Base-by-base conservation (phyloP, 2,113 vertebrate species). In the Sceloporus undulatus region DNA sequence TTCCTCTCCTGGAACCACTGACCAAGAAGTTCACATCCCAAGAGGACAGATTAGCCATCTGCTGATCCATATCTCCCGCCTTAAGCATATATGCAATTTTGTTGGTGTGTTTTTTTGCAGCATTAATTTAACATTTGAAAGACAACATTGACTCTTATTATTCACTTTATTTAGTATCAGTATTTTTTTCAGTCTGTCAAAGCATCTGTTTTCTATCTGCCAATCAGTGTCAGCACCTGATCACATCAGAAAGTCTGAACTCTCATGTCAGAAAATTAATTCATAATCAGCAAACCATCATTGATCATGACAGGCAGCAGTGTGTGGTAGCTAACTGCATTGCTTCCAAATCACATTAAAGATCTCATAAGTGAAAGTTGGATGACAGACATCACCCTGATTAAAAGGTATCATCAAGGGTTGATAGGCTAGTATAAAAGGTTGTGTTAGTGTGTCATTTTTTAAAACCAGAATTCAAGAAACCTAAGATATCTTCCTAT, bases 211-310 rank as follows among this genome's bases (percentile, higher is more conserved):
- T 93, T 88, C 86, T 87, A 59, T 79, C 88, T 90, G 92, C 70
- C 93, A 94, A 86, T 94, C 94, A 92, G 52, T 94, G 93, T 95
- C 95, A 95, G 91, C 83, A 92, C 81, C 83, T 85, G 89, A 92
- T 91, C 87, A 88, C 75, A 91, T 92, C 93, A 93, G 93, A 92
- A 76, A 82, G 88, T 89, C 90, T 86, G 87, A 92, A 92, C 89
- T 27, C 85, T 90, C 92, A 90, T 94, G 93, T 92, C 85, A 75
- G 7, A 23, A 90, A 92, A 94, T 95, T 92, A 89, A 88, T n/a
- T 94, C 93, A 90, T 0, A 0, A 77, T 89, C 56, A 77, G 42
- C 87, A 89, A 94, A 91, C 75, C 18, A 10, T 88, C 91, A 95
- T 93, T 91, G 94, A 94, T 93, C 84, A 93, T 95, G 95, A 95